These are phyloP conservation scores for Nomada flava DNA, from an alignment of 2,888 invertebrate genomes.

Conservation along the genomic window DNA sequence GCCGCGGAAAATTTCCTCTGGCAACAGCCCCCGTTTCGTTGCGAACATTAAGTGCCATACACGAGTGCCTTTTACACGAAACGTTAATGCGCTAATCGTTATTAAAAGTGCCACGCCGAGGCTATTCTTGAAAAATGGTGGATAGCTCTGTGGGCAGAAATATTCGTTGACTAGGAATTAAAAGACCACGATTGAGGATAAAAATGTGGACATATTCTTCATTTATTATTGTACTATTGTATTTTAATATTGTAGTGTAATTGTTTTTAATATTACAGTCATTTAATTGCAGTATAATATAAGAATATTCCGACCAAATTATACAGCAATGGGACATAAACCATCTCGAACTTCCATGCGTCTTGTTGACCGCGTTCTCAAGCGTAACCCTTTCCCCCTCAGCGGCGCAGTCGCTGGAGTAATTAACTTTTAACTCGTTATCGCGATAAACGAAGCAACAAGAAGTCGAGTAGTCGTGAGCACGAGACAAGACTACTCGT, in stretches of 20 bases:
- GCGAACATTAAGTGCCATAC: background rate
- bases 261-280: background rate
- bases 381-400: background rate
- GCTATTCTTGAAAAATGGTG: too few relatives aligned
- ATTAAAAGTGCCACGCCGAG: too few relatives aligned
- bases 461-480: slow-evolving; percentile 11
- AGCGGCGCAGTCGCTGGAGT: slow-evolving; percentile 17
- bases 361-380: background rate
- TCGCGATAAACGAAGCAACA: slow-evolving; percentile 44
- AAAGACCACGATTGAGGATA: too few relatives aligned
- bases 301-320: background rate
- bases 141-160: too few relatives aligned
- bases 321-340: background rate
- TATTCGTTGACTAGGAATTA: too few relatives aligned
- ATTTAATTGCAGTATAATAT: background rate
- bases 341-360: background rate
- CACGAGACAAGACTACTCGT: slow-evolving; percentile 20
- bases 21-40: background rate
- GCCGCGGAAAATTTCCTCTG: slow-evolving; percentile 11
- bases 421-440: slow-evolving; percentile 56
- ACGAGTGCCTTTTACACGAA: background rate
- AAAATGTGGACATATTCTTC: too few relatives aligned
- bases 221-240: too few relatives aligned
- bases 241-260: background rate
- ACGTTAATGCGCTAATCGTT: too few relatives aligned